Base-by-base conservation (phyloP, 2,888 invertebrate genomes). In the Tenthredo scrophulariae region DNA sequence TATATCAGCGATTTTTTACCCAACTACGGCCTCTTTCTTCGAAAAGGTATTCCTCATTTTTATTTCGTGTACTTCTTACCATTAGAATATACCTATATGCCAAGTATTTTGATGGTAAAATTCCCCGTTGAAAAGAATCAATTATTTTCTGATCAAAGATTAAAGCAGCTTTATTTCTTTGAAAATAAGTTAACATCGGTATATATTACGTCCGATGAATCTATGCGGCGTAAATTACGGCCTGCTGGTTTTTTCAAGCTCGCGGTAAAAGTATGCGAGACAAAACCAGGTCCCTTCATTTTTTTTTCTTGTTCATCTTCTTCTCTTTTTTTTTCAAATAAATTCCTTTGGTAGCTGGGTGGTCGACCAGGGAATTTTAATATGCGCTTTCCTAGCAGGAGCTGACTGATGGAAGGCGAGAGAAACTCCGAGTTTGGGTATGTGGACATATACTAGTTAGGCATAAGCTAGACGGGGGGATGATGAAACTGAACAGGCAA, bases 401-500 rank as follows among this genome's bases (percentile, higher is more conserved):
- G 43, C 37, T 43, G 46, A 26, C 43, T 43, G 74, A 74, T 29
- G 26, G n/a, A 40, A 74, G 62, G 80, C n/a, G 80, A 80, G 37
- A 58, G 80, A 80, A 80, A 80, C 33, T 74, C 74, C 62, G 62
- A 80, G 33, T 80, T 80, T 40, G 58, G 62, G 62, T 80, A 80
- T 37, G 80, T 58, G 79, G 54, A 79, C 79, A 79, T 79, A 46
- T 62, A 33, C 62, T 40, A 37, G 80, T 80, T 80, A 80, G 80
- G 37, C 62, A 26, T 37, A 62, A 80, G 50, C 26, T 22, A 29
- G 15, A 50, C 26, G 77, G 15, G 7, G 54, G 26, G 37, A 80
- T 80, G 80, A 80, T 62, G 62, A 22, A 80, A 80, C 80, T 22
- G 58, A 80, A 80, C 37, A 83, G 67, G 70, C 43, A 29, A 50